phyloP scores from a whole-genome alignment of 1,140 invertebrate genomes.

The Pseudomyrmex gracilis region DNA sequence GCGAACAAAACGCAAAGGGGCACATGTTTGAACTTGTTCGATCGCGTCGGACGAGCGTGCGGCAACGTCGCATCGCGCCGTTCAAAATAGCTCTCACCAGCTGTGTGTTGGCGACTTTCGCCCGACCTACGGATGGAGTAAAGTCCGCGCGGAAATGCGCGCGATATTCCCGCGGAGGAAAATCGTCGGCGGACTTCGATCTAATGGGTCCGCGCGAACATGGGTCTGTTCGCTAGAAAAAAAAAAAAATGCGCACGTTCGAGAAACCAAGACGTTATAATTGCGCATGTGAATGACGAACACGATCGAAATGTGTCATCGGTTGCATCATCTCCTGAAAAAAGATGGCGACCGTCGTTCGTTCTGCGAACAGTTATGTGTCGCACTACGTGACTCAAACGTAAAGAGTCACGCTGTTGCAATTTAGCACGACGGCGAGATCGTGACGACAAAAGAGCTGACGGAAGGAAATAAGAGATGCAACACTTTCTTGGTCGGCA shows the following conservation, averaged over 20 bases:
- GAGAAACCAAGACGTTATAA: neutral
- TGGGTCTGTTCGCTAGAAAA: neutral
- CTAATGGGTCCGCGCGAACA: neutral
- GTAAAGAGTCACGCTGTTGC: neutral
- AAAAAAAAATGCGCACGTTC: neutral
- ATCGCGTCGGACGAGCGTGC: neutral
- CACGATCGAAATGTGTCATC: slow-evolving; percentile 67
- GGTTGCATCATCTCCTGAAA: slow-evolving; percentile 67
- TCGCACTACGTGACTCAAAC: slow-evolving; percentile 43
- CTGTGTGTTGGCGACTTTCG: slow-evolving; percentile 72
- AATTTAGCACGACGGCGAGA: too few relatives aligned
- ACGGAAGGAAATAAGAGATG: neutral
- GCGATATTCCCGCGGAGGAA: neutral
- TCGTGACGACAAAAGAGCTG: neutral
- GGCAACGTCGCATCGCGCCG: slow-evolving; percentile 71
- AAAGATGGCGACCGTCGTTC: slow-evolving; percentile 63
- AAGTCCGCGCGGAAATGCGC: slow-evolving; percentile 27
- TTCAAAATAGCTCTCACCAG: slow-evolving; percentile 78
- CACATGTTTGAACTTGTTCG: slow-evolving; percentile 75
- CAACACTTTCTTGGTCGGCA: too few relatives aligned
- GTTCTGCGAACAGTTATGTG: slow-evolving; percentile 53
- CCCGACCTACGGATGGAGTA: slow-evolving; percentile 63
- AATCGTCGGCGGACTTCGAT: neutral
- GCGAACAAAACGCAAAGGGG: slow-evolving; percentile 60
- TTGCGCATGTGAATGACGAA: neutral